phyloP scores from a whole-genome alignment of 92 coral and sea anemone species.

The Paramuricea clavata region DNA sequence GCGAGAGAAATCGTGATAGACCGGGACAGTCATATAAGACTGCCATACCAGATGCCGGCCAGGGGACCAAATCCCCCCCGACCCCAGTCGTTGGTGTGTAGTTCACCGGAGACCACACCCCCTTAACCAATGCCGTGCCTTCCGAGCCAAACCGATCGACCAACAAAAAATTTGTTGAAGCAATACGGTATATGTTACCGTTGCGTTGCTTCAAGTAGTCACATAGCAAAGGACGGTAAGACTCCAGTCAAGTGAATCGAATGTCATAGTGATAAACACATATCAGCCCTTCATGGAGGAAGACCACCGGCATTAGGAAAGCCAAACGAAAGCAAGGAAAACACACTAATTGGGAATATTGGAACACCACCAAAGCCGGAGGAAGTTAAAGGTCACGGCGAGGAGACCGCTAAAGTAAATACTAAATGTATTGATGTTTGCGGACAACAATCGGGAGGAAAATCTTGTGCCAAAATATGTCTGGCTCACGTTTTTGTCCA shows the following conservation, averaged over 20 bases:
- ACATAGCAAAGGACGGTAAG: neutral
- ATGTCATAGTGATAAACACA: no score
- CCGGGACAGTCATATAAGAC: no score
- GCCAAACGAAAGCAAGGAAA: no score
- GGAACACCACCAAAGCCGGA: neutral
- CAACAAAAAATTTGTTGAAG: neutral
- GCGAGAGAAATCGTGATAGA: neutral
- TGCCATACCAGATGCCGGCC: neutral
- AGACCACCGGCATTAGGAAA: no score
- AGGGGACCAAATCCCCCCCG: neutral
- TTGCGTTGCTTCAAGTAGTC: neutral
- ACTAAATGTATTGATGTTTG: slow-evolving; percentile 64
- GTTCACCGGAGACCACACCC: neutral
- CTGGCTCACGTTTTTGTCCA: slow-evolving; percentile 45
- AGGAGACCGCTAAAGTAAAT: no score
- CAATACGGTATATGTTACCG: neutral
- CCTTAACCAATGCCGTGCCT: neutral
- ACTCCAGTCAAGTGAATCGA: no score
- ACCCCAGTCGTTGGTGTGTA: neutral
- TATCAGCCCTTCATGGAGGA: no score
- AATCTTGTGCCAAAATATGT: slow-evolving; percentile 67
- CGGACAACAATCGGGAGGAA: slow-evolving; percentile 15
- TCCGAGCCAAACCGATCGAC: neutral
- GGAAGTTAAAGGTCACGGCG: slow-evolving; percentile 22
- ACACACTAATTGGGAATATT: no score